Evolutionary conservation across 2,888 invertebrate species (phyloP).

Genomic region (Leptinotarsa juncta): DNA sequence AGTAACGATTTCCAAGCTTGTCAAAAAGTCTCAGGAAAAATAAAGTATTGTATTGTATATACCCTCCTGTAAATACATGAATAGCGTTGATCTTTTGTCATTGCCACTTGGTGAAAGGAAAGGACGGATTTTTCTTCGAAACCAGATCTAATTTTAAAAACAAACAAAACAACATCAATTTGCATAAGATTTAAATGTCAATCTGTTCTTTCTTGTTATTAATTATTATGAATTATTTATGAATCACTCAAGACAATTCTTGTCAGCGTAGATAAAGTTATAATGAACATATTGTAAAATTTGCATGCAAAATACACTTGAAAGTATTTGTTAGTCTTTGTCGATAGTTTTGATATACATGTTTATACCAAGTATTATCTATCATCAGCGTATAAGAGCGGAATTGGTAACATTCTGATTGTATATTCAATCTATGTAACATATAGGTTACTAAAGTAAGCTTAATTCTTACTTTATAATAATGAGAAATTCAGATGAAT

Average conservation of each 20-base stretch:
- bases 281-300: background rate
- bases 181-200: slow-evolving; percentile 38
- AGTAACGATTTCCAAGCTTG: too few relatives aligned
- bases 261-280: background rate
- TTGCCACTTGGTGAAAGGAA: background rate
- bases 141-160: background rate
- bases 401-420: too few relatives aligned
- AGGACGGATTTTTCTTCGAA: background rate
- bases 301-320: background rate
- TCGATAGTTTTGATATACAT: background rate
- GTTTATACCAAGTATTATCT: background rate
- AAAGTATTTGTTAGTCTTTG: background rate
- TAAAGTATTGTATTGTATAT: too few relatives aligned
- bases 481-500: too few relatives aligned
- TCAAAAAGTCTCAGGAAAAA: too few relatives aligned
- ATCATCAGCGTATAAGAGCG: too few relatives aligned
- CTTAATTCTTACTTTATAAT: too few relatives aligned
- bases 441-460: too few relatives aligned
- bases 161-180: slow-evolving; percentile 27
- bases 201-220: slow-evolving; percentile 39
- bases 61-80: background rate
- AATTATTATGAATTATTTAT: slow-evolving; percentile 19
- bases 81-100: background rate
- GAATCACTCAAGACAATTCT: background rate
- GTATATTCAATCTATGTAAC: too few relatives aligned